A percentile compares a stretch with the other conserved stretches of the same genome.
These are phyloP conservation scores for Colinus virginianus DNA, from an alignment of 2,113 vertebrate genomes.

Conservation along the genomic window DNA sequence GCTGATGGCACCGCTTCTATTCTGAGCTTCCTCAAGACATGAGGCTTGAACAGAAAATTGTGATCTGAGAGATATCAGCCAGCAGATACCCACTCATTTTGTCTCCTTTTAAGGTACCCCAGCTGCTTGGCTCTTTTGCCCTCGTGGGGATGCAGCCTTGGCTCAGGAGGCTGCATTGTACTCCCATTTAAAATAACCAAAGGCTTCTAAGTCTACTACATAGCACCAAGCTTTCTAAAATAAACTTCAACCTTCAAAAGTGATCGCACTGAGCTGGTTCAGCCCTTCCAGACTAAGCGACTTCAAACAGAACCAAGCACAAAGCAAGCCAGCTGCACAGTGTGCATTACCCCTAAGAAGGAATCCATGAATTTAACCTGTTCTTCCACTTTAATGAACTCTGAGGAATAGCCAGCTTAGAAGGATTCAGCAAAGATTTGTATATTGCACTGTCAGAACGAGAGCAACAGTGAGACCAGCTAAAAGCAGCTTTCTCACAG, in stretches of 20 bases:
- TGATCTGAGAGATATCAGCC: accelerated
- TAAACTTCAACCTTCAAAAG: slow-evolving; percentile 16
- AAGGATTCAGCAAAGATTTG: neutral
- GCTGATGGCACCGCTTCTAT: neutral
- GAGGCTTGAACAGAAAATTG: neutral
- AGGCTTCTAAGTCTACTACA: neutral
- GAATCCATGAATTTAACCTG: neutral
- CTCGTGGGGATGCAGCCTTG: neutral
- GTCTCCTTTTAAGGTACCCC: neutral
- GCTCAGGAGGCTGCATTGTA: neutral
- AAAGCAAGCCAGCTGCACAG: neutral
- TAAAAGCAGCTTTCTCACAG: neutral
- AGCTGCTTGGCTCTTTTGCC: neutral
- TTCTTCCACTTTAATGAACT: neutral
- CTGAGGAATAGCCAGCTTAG: neutral
- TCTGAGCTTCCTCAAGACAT: neutral
- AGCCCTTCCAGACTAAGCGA: neutral
- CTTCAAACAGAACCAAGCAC: neutral
- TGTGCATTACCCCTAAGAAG: neutral
- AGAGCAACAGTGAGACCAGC: neutral
- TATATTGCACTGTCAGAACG: accelerated
- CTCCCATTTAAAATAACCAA: slow-evolving; percentile 3
- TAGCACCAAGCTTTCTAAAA: neutral
- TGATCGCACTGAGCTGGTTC: neutral
- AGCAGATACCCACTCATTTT: neutral